phyloP scores from a whole-genome alignment of 1,140 invertebrate genomes.

The Berghia stephanieae region DNA sequence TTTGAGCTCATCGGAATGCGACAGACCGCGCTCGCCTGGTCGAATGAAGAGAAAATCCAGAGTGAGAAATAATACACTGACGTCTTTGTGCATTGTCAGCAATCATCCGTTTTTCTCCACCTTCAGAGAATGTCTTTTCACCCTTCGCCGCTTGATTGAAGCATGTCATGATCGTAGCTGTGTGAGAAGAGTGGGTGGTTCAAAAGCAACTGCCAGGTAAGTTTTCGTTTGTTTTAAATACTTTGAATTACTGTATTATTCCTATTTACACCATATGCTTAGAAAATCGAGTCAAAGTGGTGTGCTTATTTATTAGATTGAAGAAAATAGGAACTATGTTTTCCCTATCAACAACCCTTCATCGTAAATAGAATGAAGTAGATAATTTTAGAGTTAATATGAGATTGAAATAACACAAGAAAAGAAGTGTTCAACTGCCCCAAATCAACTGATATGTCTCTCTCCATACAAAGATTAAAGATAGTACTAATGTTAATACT shows the following conservation, averaged over 20 bases:
- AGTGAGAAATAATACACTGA: conserved; percentile 79
- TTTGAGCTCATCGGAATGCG: conserved; percentile 79
- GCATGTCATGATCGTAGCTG: conserved; percentile 94
- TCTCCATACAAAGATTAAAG: too few relatives aligned
- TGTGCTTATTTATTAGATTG: too few relatives aligned
- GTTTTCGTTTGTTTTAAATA: conserved; percentile 24
- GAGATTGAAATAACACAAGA: too few relatives aligned
- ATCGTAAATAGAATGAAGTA: too few relatives aligned
- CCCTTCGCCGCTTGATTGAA: conserved; percentile 94
- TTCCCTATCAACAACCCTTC: too few relatives aligned
- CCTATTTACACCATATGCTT: too few relatives aligned
- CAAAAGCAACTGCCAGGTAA: conserved; percentile 84
- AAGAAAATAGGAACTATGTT: too few relatives aligned
- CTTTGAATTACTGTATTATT: background rate
- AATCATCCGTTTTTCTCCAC: conserved; percentile 99
- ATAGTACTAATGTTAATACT: too few relatives aligned
- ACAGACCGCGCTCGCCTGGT: conserved; percentile 50
- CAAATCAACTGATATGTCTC: too few relatives aligned
- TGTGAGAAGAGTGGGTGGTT: conserved; percentile 86
- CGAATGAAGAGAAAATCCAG: conserved; percentile 55
- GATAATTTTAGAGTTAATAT: too few relatives aligned
- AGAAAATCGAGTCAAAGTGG: too few relatives aligned
- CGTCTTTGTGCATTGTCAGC: conserved; percentile 95
- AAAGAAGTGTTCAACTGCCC: too few relatives aligned
- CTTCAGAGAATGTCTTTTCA: conserved; percentile 96